These are phyloP conservation scores for Brachionus asplanchnoidis DNA, from an alignment of 1,140 invertebrate species.

Conservation along the genomic window DNA sequence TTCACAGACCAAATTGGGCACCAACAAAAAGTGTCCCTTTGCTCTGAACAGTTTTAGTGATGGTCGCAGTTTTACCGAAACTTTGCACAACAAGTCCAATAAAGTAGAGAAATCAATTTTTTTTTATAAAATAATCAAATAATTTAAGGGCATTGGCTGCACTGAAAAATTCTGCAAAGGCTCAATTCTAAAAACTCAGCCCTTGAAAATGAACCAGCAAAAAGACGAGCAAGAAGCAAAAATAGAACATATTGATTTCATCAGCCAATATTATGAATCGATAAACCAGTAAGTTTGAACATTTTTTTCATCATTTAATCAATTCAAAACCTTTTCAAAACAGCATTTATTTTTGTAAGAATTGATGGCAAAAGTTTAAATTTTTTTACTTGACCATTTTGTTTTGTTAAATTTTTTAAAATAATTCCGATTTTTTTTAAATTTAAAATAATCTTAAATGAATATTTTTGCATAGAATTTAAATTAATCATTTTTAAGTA, in stretches of 20 bases:
- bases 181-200: background rate
- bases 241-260: conserved; percentile 73
- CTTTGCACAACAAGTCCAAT: background rate
- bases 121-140: background rate
- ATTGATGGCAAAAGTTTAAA: too few relatives aligned
- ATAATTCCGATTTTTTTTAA: too few relatives aligned
- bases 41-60: background rate
- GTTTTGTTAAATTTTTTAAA: too few relatives aligned
- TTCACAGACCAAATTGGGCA: too few relatives aligned
- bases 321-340: too few relatives aligned
- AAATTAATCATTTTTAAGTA: too few relatives aligned
- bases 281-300: conserved; percentile 59
- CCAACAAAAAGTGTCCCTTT: background rate
- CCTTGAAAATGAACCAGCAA: background rate
- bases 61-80: background rate
- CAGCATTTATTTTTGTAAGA: too few relatives aligned
- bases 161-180: background rate
- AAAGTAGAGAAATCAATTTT: background rate
- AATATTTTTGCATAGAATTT: too few relatives aligned
- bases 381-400: too few relatives aligned
- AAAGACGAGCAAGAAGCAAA: conserved; percentile 62
- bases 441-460: too few relatives aligned
- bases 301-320: too few relatives aligned
- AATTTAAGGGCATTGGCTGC: background rate
- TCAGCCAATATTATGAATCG: conserved; percentile 79